These are phyloP conservation scores for Napeogenes inachia DNA, from an alignment of 2,888 invertebrate species.

Conservation along the genomic window DNA sequence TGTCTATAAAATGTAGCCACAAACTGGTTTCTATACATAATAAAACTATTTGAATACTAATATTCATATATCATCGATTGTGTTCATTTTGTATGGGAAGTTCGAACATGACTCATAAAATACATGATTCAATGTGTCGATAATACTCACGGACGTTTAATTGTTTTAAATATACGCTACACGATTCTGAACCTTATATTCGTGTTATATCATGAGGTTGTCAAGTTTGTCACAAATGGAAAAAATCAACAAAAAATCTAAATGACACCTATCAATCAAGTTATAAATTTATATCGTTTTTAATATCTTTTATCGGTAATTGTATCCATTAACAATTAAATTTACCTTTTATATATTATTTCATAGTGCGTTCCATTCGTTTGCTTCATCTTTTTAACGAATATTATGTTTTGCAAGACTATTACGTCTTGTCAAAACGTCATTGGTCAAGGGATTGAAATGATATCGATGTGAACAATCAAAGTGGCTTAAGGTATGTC, in stretches of 20 bases:
- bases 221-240: constrained; percentile 1
- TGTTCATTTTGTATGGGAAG: constrained; percentile 6
- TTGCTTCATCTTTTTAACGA: background rate
- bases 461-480: constrained; percentile 9
- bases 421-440: background rate
- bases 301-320: background rate
- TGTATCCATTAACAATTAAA: background rate
- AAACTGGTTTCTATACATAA: too few relatives aligned
- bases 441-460: background rate
- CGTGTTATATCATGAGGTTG: constrained; percentile 10
- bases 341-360: background rate
- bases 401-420: constrained; percentile 1
- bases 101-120: constrained; percentile 16
- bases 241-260: constrained; percentile 11
- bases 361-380: background rate
- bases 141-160: constrained; percentile 11
- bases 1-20: too few relatives aligned
- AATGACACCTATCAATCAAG: constrained; percentile 15
- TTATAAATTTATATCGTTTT: background rate
- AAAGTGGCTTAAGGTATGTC: constrained; percentile 1
- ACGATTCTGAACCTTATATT: constrained; percentile 10
- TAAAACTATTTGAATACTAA: too few relatives aligned
- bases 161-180: constrained; percentile 4
- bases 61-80: background rate
- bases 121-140: constrained; percentile 19